A percentile compares a stretch with the other conserved stretches of the same genome.
Conservation (phyloP, 2,888 invertebrate genomes). For the Mesodorylaimus sp. region DNA sequence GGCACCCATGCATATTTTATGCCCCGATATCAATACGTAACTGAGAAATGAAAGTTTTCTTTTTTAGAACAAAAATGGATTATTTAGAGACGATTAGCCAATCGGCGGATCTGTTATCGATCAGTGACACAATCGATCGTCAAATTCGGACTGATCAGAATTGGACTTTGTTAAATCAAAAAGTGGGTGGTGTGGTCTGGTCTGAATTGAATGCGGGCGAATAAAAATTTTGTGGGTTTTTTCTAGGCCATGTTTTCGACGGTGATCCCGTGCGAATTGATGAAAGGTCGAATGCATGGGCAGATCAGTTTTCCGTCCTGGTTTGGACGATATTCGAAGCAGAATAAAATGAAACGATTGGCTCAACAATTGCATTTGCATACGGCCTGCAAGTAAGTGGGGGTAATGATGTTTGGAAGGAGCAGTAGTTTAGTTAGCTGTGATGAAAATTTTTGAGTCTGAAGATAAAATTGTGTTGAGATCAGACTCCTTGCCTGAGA, state of each 20-base stretch:
- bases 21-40: too few relatives aligned
- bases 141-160: constrained; percentile 49
- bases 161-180: constrained; percentile 67
- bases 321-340: constrained; percentile 82
- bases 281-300: constrained; percentile 57
- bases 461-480: background rate
- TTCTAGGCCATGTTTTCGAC: constrained; percentile 61
- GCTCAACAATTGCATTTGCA: constrained; percentile 69
- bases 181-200: constrained; percentile 36
- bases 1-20: too few relatives aligned
- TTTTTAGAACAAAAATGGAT: too few relatives aligned
- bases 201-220: too few relatives aligned
- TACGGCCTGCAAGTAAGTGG: constrained; percentile 52
- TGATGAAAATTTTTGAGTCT: background rate
- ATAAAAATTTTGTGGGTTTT: too few relatives aligned
- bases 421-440: background rate
- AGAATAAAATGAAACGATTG: constrained; percentile 58
- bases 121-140: constrained; percentile 65
- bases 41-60: too few relatives aligned
- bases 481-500: too few relatives aligned
- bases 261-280: constrained; percentile 65
- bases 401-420: background rate
- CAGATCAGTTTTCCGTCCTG: constrained; percentile 80
- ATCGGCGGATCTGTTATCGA: constrained; percentile 64
- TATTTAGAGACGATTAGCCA: constrained; percentile 50